Percentiles rank a stretch among this genome's conserved stretches.
phyloP scores from a whole-genome alignment of 2,113 vertebrate genomes.

The Nipponia nippon region DNA sequence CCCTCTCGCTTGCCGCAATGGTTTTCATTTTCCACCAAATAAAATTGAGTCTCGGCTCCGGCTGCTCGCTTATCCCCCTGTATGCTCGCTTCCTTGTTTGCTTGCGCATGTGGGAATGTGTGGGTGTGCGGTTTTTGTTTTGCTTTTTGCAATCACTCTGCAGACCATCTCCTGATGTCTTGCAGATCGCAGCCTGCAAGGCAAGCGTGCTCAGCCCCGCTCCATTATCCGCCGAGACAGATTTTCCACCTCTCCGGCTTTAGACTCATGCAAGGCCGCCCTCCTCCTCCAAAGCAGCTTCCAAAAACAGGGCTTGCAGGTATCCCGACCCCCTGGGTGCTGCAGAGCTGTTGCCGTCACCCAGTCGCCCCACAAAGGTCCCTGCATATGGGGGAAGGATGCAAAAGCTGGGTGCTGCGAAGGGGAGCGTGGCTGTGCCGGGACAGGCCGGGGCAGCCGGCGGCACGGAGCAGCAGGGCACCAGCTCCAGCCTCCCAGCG shows the following conservation, averaged over 20 bases:
- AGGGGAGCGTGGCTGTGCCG: not conserved
- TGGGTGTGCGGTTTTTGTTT: constrained; percentile 1
- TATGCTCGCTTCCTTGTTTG: not conserved
- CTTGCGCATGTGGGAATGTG: not conserved
- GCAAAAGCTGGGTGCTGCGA: not conserved
- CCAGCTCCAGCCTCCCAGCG: not conserved
- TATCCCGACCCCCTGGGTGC: not conserved
- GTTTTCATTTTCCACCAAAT: constrained; percentile 23
- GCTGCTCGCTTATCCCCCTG: not conserved
- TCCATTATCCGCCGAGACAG: fast-evolving
- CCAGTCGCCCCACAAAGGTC: fast-evolving
- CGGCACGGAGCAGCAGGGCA: not conserved
- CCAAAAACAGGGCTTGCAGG: fast-evolving
- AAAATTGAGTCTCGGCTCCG: not conserved
- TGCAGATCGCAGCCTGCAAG: not conserved
- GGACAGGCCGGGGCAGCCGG: not conserved
- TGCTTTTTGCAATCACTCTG: not conserved
- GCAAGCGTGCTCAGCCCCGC: not conserved
- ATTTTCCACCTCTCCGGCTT: not conserved
- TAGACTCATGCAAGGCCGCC: fast-evolving
- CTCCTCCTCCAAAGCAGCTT: not conserved
- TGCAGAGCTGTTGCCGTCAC: not conserved
- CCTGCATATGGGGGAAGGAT: fast-evolving
- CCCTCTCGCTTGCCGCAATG: not conserved
- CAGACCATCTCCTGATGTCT: not conserved